Conservation (phyloP, 2,113 vertebrate species). For the Prunella fulvescens region DNA sequence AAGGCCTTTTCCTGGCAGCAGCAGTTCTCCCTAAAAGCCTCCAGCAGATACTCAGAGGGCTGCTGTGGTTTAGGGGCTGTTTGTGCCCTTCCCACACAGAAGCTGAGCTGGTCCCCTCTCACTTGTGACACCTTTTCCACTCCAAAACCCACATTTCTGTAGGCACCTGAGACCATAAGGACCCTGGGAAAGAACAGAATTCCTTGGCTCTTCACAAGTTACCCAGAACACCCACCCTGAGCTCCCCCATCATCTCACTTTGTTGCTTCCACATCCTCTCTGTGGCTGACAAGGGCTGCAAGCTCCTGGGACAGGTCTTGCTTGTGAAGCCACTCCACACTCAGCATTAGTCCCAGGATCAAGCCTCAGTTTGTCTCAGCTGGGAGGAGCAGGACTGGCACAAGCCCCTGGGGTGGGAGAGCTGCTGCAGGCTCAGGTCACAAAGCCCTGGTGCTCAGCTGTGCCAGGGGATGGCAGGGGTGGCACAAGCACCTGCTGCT, state of each 20-base stretch:
- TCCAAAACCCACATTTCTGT: background rate
- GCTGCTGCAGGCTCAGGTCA: background rate
- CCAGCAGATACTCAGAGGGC: background rate
- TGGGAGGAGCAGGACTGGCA: background rate
- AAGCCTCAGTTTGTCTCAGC: background rate
- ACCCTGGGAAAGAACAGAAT: background rate
- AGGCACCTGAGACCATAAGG: background rate
- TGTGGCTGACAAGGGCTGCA: background rate
- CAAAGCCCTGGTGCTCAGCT: background rate
- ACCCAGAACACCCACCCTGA: background rate
- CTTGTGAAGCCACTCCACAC: background rate
- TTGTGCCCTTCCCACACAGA: background rate
- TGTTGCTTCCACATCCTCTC: background rate
- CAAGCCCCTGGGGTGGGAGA: background rate
- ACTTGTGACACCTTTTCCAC: background rate
- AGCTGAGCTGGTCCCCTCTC: background rate
- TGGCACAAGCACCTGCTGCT: background rate
- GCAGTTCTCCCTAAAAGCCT: background rate
- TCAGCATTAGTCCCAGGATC: background rate
- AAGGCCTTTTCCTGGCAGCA: accelerated
- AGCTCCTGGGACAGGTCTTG: too few species aligned
- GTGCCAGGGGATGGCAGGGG: background rate
- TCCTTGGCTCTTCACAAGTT: background rate
- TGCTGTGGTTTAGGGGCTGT: background rate
- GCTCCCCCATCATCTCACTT: background rate